Evolutionary conservation across 2,888 invertebrate species (phyloP), one percentile per base, ranked within the genome.

Genomic region (Strigamia crassipes): DNA sequence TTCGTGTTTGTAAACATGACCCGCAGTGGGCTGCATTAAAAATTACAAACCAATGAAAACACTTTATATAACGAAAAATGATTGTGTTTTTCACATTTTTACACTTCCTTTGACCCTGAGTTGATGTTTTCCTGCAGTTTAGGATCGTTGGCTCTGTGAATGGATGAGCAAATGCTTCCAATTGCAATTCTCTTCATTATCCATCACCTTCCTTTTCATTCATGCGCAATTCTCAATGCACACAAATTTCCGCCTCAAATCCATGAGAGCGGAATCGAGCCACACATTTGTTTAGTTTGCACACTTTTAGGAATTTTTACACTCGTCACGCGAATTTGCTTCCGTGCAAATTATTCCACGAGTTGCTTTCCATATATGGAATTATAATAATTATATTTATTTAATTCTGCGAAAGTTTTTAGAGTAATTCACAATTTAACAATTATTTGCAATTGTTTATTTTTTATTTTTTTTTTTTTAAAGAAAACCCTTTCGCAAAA

Each of bases 41-140:
- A 56, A 9, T 56, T 6, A 56, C 56, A 56, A 56, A 56, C 56
- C 56, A 18, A 56, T 56, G 56, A 73, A 73, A 27, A 73, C 27
- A n/a, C 31, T 73, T 73, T 73, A 73, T 73, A 73, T 73, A 73
- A 73, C 31, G n/a, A 31, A 73, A 73, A 73, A 51, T 73, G 73
- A 27, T 18, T 73, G n/a, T 73, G 73, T 27, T 31, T 73, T 31
- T 73, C 73, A 73, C 23, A 18, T 73, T 73, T 73, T 73, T 73
- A 73, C 73, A 73, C 31, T 73, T 73, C 73, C 73, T 73, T 73
- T 31, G 73, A 73, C 73, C 73, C 73, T 73, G 73, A 73, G 73
- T 73, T 73, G 73, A 73, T 73, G 73, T 73, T 73, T 73, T 73
- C 73, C 73, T 73, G 73, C 73, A 73, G 73, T 73, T 73, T 73